Conservation (phyloP, 2,797 vertebrate genomes). For the Myripristis murdjan region DNA sequence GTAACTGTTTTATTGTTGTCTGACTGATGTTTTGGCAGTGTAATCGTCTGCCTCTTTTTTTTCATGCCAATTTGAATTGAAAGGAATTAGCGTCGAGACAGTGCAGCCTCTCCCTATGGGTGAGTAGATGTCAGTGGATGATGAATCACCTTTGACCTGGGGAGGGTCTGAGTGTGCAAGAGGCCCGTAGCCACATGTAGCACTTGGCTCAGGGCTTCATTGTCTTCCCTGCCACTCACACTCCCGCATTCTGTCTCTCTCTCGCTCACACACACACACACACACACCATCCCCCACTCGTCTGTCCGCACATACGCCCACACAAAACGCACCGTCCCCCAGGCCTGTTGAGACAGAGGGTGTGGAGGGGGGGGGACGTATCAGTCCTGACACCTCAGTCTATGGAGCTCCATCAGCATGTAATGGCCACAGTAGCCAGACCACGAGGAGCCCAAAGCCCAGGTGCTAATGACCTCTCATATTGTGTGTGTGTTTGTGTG, state of each 20-base stretch:
- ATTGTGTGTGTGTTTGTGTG: conserved; percentile 5
- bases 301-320: conserved; percentile 21
- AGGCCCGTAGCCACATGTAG: conserved; percentile 41
- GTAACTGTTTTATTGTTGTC: conserved; percentile 58
- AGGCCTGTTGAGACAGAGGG: conserved; percentile 37
- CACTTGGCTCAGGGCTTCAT: conserved; percentile 42
- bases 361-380: conserved; percentile 32
- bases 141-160: conserved; percentile 62
- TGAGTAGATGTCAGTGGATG: conserved; percentile 34
- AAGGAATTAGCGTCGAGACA: conserved; percentile 30
- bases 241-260: conserved; percentile 30
- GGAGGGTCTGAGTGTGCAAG: conserved; percentile 25
- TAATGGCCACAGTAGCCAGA: conserved; percentile 51
- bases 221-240: conserved; percentile 56
- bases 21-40: conserved; percentile 59
- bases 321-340: conserved; percentile 1
- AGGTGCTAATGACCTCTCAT: conserved; percentile 71
- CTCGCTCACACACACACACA: conserved; percentile 17
- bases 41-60: conserved; percentile 13
- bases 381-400: conserved; percentile 62
- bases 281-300: conserved; percentile 36
- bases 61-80: conserved; percentile 42
- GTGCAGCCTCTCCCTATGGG: conserved; percentile 8
- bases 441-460: conserved; percentile 59
- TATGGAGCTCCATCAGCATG: conserved; percentile 41